These are phyloP conservation scores for Sakesphorus luctuosus DNA, from an alignment of 2,113 vertebrate genomes.

Conservation along the genomic window DNA sequence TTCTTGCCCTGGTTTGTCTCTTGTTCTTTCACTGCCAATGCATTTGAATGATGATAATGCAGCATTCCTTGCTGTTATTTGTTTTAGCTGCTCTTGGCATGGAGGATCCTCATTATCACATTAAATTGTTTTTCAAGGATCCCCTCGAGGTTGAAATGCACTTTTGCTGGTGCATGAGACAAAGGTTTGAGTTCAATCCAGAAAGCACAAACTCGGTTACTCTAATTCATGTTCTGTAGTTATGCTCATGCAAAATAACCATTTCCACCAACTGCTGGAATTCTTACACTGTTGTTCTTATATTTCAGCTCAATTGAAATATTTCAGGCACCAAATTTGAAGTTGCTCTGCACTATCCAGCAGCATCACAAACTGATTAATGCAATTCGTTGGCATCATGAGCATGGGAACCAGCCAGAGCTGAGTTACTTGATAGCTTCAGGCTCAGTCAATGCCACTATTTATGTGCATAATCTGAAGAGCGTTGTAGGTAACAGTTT, in stretches of 20 bases:
- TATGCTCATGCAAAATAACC: neutral
- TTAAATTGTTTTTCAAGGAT: neutral
- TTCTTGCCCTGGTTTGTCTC: neutral
- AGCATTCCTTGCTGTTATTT: neutral
- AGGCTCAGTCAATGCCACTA: slow-evolving; percentile 89
- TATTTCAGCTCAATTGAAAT: slow-evolving; percentile 88
- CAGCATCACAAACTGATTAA: slow-evolving; percentile 98
- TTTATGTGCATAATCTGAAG: slow-evolving; percentile 90
- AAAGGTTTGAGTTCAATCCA: neutral
- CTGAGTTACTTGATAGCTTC: slow-evolving; percentile 88
- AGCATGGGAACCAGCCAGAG: slow-evolving; percentile 77
- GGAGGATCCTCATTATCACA: neutral
- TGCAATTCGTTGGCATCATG: slow-evolving; percentile 88
- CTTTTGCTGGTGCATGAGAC: neutral
- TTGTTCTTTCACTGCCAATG: neutral
- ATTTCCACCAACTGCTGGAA: neutral
- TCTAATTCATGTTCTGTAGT: neutral
- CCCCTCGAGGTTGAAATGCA: neutral
- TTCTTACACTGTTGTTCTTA: slow-evolving; percentile 13
- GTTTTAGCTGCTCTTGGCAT: neutral
- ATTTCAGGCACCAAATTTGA: slow-evolving; percentile 82
- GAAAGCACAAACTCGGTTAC: neutral
- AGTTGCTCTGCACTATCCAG: slow-evolving; percentile 89
- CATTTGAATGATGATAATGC: neutral
- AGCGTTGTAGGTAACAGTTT: slow-evolving; percentile 76